These are phyloP conservation scores for Phallusia fumigata DNA, from an alignment of 23 tunicate genomes.

Conservation along the genomic window DNA sequence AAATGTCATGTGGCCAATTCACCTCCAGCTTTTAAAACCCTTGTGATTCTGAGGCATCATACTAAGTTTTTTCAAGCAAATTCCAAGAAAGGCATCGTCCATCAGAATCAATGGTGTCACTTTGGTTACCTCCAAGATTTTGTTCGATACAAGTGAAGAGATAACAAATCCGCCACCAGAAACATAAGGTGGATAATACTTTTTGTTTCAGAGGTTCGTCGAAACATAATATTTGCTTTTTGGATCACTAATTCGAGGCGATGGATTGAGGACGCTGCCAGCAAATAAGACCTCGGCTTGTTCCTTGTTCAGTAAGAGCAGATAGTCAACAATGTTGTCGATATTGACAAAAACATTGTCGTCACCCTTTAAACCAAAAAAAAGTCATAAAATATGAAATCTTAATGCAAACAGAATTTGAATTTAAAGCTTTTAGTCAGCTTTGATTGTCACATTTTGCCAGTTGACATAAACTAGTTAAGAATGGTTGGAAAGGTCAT, in stretches of 20 bases:
- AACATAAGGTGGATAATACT: constrained; percentile 99
- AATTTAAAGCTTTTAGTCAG: no score
- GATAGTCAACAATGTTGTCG: constrained; percentile 55
- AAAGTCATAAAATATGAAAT: not conserved
- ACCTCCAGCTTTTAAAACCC: constrained; percentile 99
- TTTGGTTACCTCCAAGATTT: constrained; percentile 90
- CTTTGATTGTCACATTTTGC: no score
- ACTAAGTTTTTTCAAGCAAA: constrained; percentile 86
- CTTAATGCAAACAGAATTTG: no score
- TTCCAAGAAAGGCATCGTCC: constrained; percentile 98
- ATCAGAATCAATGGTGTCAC: constrained; percentile 97
- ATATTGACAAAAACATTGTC: constrained; percentile 80
- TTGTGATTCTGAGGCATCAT: constrained; percentile 96
- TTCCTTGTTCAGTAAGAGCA: constrained; percentile 15
- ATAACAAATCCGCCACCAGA: constrained; percentile 98
- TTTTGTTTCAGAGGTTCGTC: constrained; percentile 84
- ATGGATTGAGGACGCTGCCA: constrained; percentile 60
- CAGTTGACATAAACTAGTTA: no score
- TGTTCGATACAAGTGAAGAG: constrained; percentile 92
- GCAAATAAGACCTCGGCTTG: constrained; percentile 38
- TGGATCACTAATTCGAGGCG: constrained; percentile 69
- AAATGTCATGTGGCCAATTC: constrained; percentile 84
- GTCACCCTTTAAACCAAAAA: constrained; percentile 83
- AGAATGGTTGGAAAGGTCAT: no score
- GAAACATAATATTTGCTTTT: constrained; percentile 86